Percentiles rank a stretch among this genome's conserved stretches.
Evolutionary conservation across 2,888 invertebrate species (phyloP).

Genomic region (Synanthedon tipuliformis): DNA sequence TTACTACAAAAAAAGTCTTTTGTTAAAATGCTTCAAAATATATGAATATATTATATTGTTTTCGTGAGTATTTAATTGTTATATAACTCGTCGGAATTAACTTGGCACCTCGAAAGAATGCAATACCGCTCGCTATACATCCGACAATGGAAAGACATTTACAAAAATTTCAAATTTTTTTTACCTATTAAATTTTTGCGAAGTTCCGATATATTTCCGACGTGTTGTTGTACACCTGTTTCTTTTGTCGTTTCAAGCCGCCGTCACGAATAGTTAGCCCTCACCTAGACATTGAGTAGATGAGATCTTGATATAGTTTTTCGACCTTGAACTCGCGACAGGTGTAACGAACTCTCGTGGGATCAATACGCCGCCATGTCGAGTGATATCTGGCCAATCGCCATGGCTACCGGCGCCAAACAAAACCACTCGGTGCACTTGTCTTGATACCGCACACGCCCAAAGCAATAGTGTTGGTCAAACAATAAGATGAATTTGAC

Average conservation of each 20-base stretch:
- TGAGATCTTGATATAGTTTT: slow-evolving; percentile 9
- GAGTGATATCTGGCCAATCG: slow-evolving; percentile 32
- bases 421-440: slow-evolving; percentile 12
- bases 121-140: no score
- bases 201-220: no score
- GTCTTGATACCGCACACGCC: not conserved
- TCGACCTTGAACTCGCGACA: slow-evolving; percentile 20
- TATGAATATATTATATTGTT: not conserved
- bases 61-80: not conserved
- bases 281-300: slow-evolving; percentile 16
- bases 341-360: slow-evolving; percentile 1
- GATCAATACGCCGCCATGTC: slow-evolving; percentile 29
- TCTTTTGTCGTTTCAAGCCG: not conserved
- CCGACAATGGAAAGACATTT: no score
- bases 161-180: no score
- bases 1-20: not conserved
- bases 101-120: no score
- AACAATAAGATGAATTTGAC: slow-evolving; percentile 29
- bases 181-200: not conserved
- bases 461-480: not conserved
- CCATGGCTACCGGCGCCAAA: slow-evolving; percentile 42
- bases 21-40: not conserved
- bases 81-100: not conserved
- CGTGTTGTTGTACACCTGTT: not conserved
- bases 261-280: not conserved